Conservation (phyloP, 2,797 vertebrate genomes). For the Sebastes hubbsi region DNA sequence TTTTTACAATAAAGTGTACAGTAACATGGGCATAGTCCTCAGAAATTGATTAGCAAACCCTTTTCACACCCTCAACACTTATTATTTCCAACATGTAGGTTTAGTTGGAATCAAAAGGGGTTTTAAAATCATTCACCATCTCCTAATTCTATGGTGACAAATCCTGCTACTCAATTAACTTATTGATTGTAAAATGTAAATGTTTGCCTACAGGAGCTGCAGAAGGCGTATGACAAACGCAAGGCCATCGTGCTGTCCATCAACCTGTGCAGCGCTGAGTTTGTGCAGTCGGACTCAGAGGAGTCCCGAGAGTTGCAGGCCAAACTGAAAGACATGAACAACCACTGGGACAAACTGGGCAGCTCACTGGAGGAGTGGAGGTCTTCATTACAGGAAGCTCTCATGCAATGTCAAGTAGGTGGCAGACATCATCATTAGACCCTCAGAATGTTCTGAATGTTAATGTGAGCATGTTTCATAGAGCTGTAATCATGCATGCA, state of each 20-base stretch:
- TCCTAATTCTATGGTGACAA: too few relatives aligned
- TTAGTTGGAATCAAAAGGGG: too few relatives aligned
- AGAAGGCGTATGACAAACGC: constrained; percentile 92
- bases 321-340: constrained; percentile 91
- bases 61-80: too few relatives aligned
- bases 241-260: constrained; percentile 95
- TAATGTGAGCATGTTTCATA: not conserved
- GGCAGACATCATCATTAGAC: not conserved
- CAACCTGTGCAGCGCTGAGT: constrained; percentile 93
- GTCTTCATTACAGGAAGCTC: constrained; percentile 87
- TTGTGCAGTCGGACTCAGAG: constrained; percentile 84
- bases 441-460: not conserved
- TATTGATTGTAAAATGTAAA: too few relatives aligned
- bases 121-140: too few relatives aligned
- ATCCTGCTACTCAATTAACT: too few relatives aligned
- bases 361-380: constrained; percentile 90
- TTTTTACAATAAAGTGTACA: too few relatives aligned
- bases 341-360: constrained; percentile 90
- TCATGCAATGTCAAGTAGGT: constrained; percentile 96
- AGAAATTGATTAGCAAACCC: too few relatives aligned
- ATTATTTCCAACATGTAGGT: too few relatives aligned
- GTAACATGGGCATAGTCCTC: too few relatives aligned
- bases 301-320: constrained; percentile 87
- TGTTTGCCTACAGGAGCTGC: constrained; percentile 87
- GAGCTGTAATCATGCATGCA: not conserved